These are phyloP conservation scores for Drosophila paranaensis DNA, from an alignment of 2,888 invertebrate genomes.

Conservation along the genomic window DNA sequence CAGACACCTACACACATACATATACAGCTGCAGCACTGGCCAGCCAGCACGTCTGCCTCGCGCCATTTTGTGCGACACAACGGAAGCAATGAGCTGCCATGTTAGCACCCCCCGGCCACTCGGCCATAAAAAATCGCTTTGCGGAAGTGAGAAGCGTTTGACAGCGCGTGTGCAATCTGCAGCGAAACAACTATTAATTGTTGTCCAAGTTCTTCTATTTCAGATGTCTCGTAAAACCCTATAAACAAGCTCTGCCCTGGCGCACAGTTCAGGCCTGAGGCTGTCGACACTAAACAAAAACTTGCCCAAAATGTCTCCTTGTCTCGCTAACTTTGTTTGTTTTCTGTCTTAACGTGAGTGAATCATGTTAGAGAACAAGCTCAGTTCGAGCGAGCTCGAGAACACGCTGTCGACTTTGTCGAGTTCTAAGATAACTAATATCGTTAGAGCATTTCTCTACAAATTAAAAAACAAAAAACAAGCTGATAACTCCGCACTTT, in stretches of 20 bases:
- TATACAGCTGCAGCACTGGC: constrained; percentile 9
- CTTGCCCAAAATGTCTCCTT: constrained; percentile 1
- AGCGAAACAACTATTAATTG: constrained; percentile 37
- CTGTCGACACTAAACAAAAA: neutral
- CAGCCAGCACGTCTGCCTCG: constrained; percentile 53
- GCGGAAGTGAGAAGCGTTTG: constrained; percentile 47
- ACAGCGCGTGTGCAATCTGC: constrained; percentile 32
- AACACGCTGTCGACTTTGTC: constrained; percentile 6
- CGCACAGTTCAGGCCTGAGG: neutral
- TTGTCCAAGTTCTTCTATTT: neutral
- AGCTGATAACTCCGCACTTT: constrained; percentile 16
- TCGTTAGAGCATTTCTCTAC: neutral
- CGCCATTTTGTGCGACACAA: constrained; percentile 46
- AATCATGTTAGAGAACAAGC: constrained; percentile 10
- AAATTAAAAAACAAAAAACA: neutral
- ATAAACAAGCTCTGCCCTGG: neutral
- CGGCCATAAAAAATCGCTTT: constrained; percentile 8
- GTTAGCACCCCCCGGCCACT: neutral
- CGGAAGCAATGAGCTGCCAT: constrained; percentile 33
- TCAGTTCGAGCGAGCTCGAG: neutral
- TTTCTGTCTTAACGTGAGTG: constrained; percentile 3
- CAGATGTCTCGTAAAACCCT: neutral
- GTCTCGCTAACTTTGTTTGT: constrained; percentile 4
- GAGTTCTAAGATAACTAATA: constrained; percentile 5
- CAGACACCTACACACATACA: constrained; percentile 23